phyloP scores from a whole-genome alignment of 2,797 vertebrate genomes.

The Aerospiza tachiro region DNA sequence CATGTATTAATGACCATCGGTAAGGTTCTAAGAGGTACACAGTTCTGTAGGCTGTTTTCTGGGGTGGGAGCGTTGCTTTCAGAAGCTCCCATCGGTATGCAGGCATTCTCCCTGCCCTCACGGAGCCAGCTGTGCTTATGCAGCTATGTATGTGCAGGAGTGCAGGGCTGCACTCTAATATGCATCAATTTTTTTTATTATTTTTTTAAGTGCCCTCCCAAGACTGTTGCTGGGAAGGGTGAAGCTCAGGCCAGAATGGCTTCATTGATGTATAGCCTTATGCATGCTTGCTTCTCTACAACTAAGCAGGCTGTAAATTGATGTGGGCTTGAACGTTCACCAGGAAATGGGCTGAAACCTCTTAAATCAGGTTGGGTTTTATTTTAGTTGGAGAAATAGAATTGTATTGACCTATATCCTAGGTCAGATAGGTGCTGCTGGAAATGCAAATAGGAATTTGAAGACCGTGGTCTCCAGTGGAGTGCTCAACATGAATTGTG shows the following conservation, averaged over 20 bases:
- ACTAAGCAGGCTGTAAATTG: background rate
- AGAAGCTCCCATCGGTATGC: background rate
- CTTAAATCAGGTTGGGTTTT: background rate
- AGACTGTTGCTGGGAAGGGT: background rate
- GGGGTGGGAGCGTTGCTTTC: background rate
- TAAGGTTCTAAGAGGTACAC: background rate
- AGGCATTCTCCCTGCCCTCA: background rate
- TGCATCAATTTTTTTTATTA: background rate
- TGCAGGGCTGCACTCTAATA: background rate
- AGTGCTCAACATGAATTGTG: background rate
- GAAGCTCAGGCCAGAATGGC: background rate
- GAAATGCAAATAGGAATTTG: background rate
- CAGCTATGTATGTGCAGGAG: background rate
- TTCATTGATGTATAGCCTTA: background rate
- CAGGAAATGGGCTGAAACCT: background rate
- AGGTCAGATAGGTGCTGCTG: background rate
- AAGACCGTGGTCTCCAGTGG: accelerated
- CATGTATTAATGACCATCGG: accelerated
- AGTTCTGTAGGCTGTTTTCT: background rate
- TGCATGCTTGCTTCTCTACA: background rate
- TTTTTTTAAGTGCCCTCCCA: background rate
- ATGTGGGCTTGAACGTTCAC: background rate
- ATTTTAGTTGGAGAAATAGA: background rate
- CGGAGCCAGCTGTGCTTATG: background rate
- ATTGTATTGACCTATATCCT: background rate